Evolutionary conservation across 2,113 vertebrate genomes (phyloP).

Genomic region (Notarius lentiginosus): DNA sequence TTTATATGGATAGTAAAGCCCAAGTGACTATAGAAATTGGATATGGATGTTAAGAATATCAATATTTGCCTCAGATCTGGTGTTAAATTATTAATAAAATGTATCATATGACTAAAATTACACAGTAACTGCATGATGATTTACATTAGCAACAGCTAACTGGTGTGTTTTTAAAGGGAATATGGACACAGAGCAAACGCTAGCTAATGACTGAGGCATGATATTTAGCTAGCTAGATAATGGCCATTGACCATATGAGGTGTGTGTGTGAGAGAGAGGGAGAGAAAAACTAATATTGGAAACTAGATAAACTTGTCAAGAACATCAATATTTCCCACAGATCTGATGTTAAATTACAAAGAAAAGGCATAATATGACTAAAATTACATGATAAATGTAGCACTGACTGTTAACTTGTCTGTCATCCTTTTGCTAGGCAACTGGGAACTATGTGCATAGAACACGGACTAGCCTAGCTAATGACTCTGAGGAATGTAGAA

Average conservation of each 20-base stretch:
- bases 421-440: neutral
- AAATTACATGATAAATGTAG: neutral
- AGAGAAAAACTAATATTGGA: no score
- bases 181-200: neutral
- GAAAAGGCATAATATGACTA: neutral
- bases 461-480: neutral
- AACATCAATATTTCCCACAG: neutral
- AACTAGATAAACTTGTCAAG: neutral
- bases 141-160: neutral
- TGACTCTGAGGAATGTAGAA: neutral
- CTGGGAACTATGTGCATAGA: neutral
- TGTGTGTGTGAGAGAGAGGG: no score
- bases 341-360: neutral
- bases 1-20: neutral
- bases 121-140: neutral
- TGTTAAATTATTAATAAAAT: neutral
- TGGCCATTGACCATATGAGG: neutral
- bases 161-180: neutral
- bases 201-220: neutral
- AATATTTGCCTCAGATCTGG: neutral
- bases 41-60: neutral
- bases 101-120: neutral
- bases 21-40: neutral
- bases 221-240: neutral
- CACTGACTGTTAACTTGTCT: neutral